Base-by-base conservation (phyloP, 2,888 invertebrate genomes). In the Lasioglossum leucozonium region DNA sequence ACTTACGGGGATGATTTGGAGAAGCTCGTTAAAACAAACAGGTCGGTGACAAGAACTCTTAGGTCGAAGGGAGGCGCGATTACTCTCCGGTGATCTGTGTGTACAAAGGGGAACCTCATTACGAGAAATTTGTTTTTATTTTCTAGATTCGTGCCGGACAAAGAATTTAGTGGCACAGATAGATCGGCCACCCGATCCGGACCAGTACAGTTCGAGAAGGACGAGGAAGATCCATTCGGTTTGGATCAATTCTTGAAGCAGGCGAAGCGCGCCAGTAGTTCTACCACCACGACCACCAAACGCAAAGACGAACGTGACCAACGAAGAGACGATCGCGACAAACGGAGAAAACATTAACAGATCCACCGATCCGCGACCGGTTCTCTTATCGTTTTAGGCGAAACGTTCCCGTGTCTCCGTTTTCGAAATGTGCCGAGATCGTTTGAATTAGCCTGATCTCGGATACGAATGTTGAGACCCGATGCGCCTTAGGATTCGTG, bases 171-270 rank as follows among this genome's bases (percentile, higher is more conserved):
- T 11, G 99, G 99, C 0, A 98, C 98, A 0, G 98, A 98, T 93
- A 96, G 97, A 84, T 95, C 96, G 34, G 96, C 96, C 58, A 95
- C 97, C 0, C 96, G 99, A n/a, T 96, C 97, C 16, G 99, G 99
- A 0, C 99, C 99, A 0, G 99, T 99, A 40, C 99, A 99, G 95
- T 99, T 99, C 95, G 98, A 99, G 93, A 97, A 97, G 89, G 97
- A 97, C 90, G 96, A 97, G 13, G 96, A 97, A 16, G 99, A 99
- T 97, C 99, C 99, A 87, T 99, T 99, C 95, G 99, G 99, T 95
- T 96, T 99, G 93, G 99, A 99, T 96, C 98, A 99, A 96, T 99
- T 99, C 97, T 98, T 99, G 96, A 98, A 98, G 91, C 98, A 99
- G 95, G 99, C 99, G 81, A 99, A 99, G 94, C 97, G 98, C 85